Base-by-base conservation (phyloP, 2,113 vertebrate genomes). In the Canis aureus region DNA sequence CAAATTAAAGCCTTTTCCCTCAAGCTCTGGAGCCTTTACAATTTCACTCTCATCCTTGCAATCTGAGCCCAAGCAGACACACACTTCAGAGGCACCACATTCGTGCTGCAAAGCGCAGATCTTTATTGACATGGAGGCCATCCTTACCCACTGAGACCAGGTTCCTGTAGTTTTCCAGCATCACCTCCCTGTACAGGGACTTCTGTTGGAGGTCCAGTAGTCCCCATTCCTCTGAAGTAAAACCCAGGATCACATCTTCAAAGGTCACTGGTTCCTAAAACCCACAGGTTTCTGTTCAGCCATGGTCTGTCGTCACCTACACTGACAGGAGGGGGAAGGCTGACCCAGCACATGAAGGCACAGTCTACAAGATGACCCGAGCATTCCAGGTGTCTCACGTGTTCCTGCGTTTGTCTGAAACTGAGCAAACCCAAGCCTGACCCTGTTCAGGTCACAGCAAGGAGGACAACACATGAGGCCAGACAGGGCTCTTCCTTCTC, bases 91-190 rank as follows among this genome's bases (percentile, higher is more conserved):
- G 57, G 74, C 38, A 80, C 23, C 43, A 73, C 25, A 38, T 49
- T 19, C 0, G 2, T n/a, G 15, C 81, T 55, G 69, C 57, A 73
- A 97, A 95, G 81, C 49, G 17, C 43, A 91, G 11, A 86, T 74
- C 79, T 93, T 88, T 74, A 82, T 88, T 78, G 83, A 89, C 19
- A 67, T 5, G n/a, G 20, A 94, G 38, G 59, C 38, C 78, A 51
- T 88, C 59, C 98, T 98, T 97, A 98, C 98, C 98, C 90, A 98
- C 97, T 66, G 97, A 97, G 66, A 97, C 59, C 96, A 98, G 89
- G 96, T 97, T 98, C 71, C 73, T 88, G 96, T 98, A 98, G 98
- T 98, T 98, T 94, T 98, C 97, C 97, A 98, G 93, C 69, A 97
- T 79, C 95, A 97, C 92, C 38, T 97, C 88, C 81, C 94, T 97